A percentile compares a stretch with the other conserved stretches of the same genome.
These are phyloP conservation scores for Malthinus seriepunctatus DNA, from an alignment of 2,888 invertebrate genomes.

Conservation along the genomic window DNA sequence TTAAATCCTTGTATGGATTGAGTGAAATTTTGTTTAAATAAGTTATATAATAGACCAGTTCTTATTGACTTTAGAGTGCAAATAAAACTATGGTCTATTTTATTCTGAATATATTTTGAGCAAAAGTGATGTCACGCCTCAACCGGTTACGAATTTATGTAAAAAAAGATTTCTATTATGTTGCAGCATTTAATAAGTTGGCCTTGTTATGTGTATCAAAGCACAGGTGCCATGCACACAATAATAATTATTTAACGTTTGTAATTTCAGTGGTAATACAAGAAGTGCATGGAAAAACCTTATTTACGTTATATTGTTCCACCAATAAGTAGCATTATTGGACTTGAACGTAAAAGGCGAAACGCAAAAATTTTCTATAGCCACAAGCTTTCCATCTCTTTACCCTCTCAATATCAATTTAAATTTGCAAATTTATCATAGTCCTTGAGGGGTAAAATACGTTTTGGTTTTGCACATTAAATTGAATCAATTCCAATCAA, in stretches of 20 bases:
- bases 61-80: conserved; percentile 5
- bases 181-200: conserved; percentile 3
- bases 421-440: too few relatives aligned
- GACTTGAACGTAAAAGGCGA: too few relatives aligned
- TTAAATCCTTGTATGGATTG: background rate
- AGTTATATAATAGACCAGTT: conserved; percentile 20
- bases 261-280: background rate
- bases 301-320: too few relatives aligned
- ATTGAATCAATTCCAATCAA: too few relatives aligned
- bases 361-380: too few relatives aligned
- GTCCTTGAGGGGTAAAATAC: too few relatives aligned
- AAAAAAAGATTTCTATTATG: conserved; percentile 2
- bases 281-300: too few relatives aligned
- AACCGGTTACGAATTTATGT: too few relatives aligned
- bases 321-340: too few relatives aligned
- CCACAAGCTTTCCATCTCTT: too few relatives aligned
- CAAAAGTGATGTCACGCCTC: background rate
- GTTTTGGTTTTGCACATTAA: too few relatives aligned
- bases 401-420: too few relatives aligned
- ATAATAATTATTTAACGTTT: background rate
- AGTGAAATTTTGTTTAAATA: background rate
- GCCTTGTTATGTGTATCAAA: conserved; percentile 1
- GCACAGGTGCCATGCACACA: conserved; percentile 1
- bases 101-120: conserved; percentile 5
- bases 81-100: conserved; percentile 12